phyloP scores from a whole-genome alignment of 2,888 invertebrate species.

The Scotopteryx bipunctaria region DNA sequence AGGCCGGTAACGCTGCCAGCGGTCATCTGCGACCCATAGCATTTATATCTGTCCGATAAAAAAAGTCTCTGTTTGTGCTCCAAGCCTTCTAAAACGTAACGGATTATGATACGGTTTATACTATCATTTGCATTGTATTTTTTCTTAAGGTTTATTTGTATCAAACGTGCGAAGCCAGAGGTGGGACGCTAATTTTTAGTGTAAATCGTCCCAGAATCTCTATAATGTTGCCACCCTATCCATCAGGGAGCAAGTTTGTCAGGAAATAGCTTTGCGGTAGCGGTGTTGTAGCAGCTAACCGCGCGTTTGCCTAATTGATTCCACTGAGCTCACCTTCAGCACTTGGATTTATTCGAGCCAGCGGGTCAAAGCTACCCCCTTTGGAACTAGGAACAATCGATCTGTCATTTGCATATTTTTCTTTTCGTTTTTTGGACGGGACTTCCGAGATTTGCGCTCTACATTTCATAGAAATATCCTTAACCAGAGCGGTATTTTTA shows the following conservation, averaged over 20 bases:
- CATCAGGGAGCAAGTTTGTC: slow-evolving; percentile 18
- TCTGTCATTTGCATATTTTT: too few relatives aligned
- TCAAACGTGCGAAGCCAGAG: not conserved
- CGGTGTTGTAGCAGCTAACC: slow-evolving; percentile 13
- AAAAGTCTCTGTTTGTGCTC: too few relatives aligned
- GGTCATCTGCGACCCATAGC: too few relatives aligned
- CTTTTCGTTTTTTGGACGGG: not conserved
- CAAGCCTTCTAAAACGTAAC: too few relatives aligned
- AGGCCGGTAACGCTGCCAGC: too few relatives aligned
- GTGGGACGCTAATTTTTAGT: not conserved
- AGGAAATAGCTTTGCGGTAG: slow-evolving; percentile 33
- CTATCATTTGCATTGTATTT: too few relatives aligned
- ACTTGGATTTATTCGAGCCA: not conserved
- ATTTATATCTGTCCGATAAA: too few relatives aligned
- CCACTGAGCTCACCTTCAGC: slow-evolving; percentile 8
- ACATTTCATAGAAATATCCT: not conserved
- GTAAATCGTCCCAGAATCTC: not conserved
- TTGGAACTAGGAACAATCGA: too few relatives aligned
- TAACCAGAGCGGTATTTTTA: not conserved
- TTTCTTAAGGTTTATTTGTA: too few relatives aligned
- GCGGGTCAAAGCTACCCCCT: too few relatives aligned
- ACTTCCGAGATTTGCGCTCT: too few relatives aligned
- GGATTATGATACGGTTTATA: too few relatives aligned
- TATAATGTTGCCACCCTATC: slow-evolving; percentile 25
- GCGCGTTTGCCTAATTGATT: slow-evolving; percentile 14